These are phyloP conservation scores for Embidobia sp. DNA, from an alignment of 2,888 invertebrate species.

Conservation along the genomic window DNA sequence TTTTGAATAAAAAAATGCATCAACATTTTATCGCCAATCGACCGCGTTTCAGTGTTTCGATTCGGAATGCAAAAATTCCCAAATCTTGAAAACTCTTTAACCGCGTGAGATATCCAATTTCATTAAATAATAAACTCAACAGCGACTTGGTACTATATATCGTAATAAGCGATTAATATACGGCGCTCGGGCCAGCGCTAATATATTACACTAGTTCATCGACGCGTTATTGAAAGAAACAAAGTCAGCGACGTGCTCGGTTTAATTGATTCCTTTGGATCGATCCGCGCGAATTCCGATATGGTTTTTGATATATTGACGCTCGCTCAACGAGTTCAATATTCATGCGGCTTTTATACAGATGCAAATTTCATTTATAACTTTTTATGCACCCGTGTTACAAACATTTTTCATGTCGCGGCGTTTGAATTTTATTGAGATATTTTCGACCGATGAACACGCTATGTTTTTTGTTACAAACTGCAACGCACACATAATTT, in stretches of 20 bases:
- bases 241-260: constrained; percentile 28
- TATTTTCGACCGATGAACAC: neutral
- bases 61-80: constrained; percentile 27
- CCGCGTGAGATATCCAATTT: constrained; percentile 42
- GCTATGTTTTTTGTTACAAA: no score
- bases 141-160: constrained; percentile 20
- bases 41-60: no score
- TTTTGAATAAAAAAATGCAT: no score
- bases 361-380: constrained; percentile 42
- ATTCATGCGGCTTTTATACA: constrained; percentile 41
- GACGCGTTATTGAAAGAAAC: constrained; percentile 33
- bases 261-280: constrained; percentile 33
- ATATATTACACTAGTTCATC: constrained; percentile 35
- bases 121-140: constrained; percentile 35
- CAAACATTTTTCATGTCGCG: constrained; percentile 29
- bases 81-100: constrained; percentile 27
- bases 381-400: constrained; percentile 16
- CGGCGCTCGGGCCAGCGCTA: constrained; percentile 5
- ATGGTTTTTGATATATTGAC: constrained; percentile 41
- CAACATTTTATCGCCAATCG: no score
- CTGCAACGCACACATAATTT: no score
- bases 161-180: constrained; percentile 49
- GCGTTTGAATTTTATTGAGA: constrained; percentile 24
- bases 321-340: constrained; percentile 29
- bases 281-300: constrained; percentile 5